Evolutionary conservation across 1,140 invertebrate genomes (phyloP), one percentile per base, ranked within the genome.

Genomic region (Aethina tumida): DNA sequence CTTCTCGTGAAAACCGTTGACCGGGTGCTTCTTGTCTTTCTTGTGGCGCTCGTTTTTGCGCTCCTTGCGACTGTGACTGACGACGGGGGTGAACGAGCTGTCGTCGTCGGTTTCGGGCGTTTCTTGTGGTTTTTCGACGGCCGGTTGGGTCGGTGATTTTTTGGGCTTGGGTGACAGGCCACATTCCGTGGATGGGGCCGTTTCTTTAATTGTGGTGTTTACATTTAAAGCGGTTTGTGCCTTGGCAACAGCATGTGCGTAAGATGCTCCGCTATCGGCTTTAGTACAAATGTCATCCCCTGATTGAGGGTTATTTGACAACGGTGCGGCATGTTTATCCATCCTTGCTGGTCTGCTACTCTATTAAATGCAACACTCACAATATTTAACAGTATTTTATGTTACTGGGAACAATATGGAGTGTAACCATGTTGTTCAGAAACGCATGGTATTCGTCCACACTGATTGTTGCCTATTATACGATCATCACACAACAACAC

Each of bases 61-160:
- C 39, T 69, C 67, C 37, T 65, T 67, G 17, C 67, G 53, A 53
- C 60, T 64, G 47, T 70, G 62, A 30, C 59, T 66, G 22, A 66
- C 50, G 19, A 69, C 68, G 9, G 63, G 66, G 34, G 66, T 64
- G 56, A 70, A 70, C 30, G 60, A 60, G 41, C 49, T 60, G 54
- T 63, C 67, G 35, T 69, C 67, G 43, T 68, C 68, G 18, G 27
- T 14, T 27, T 34, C 31, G 32, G 35, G 22, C 13, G 28, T 20
- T 18, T 45, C 42, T 30, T 45, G 31, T 30, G 31, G 29, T 31
- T 45, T 47, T 27, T 41, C 30, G 24, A 32, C 30, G 13, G 21
- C 17, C 18, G 34, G 18, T 39, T 45, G 37, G 24, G 35, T 24
- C 18, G 26, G 25, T 35, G 16, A 29, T 51, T 41, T 36, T 20